These are phyloP conservation scores for Aythya baeri DNA, from an alignment of 2,113 vertebrate species.

Conservation along the genomic window DNA sequence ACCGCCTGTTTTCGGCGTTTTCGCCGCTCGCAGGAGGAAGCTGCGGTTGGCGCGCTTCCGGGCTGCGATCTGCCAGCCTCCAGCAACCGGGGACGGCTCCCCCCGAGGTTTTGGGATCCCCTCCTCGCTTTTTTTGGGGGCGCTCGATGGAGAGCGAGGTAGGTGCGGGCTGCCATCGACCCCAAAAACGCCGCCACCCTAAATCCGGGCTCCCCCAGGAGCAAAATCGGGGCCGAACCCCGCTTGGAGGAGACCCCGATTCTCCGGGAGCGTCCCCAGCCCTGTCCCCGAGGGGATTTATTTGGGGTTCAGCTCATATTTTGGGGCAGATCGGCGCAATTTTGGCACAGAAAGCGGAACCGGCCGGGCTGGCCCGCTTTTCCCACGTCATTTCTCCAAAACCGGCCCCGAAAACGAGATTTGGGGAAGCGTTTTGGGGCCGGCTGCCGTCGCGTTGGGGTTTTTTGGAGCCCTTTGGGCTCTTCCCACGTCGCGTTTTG, in stretches of 20 bases:
- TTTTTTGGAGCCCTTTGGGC: too few relatives aligned
- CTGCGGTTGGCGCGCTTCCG: conserved; percentile 72
- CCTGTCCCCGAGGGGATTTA: rapidly evolving
- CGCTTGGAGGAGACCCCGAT: too few relatives aligned
- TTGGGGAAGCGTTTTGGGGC: too few relatives aligned
- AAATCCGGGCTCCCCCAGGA: background rate
- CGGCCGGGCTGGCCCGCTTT: too few relatives aligned
- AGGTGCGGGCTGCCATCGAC: background rate
- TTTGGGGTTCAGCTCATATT: background rate
- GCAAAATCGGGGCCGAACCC: background rate
- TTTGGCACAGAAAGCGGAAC: too few relatives aligned
- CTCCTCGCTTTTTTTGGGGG: background rate
- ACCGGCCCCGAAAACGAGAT: rapidly evolving
- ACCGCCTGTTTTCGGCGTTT: background rate
- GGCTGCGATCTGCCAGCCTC: background rate
- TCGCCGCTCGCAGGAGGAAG: conserved; percentile 57
- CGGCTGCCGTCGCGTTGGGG: too few relatives aligned
- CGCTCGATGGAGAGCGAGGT: conserved; percentile 70
- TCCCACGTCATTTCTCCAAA: rapidly evolving
- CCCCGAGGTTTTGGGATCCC: background rate
- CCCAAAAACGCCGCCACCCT: background rate
- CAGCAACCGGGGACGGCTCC: background rate
- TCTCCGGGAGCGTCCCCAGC: background rate
- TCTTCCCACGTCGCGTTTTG: background rate
- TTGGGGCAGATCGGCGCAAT: rapidly evolving